Base-by-base conservation (phyloP, 2,888 invertebrate genomes). In the Eledona agricola region DNA sequence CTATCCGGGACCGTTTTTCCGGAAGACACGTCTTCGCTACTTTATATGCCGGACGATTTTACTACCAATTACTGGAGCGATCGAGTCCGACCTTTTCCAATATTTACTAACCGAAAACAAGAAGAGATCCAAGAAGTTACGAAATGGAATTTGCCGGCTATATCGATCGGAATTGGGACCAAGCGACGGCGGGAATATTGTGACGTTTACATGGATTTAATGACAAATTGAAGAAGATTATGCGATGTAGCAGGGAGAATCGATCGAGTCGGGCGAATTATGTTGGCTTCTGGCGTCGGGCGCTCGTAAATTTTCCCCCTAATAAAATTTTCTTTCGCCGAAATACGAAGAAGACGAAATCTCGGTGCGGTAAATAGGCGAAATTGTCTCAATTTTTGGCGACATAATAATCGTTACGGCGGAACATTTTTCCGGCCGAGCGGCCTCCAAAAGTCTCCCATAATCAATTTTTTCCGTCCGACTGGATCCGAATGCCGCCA, bases 251-350 rank as follows among this genome's bases (percentile, higher is more conserved):
- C 43, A 29, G 50, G 20, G 26, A 17, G 51, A 51, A 50, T 46
- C 46, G 51, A 46, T 51, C 45, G 20, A 25, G 50, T 16, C 38
- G 40, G 38, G 56, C 57, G 60, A 59, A 59, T 61, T 61, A 59
- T 54, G 57, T 59, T 59, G 60, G 59, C 57, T 61, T 61, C 59
- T 51, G 55, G 52, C 52, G 60, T 55, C 60, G 49, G 55, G 50
- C 37, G 58, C 51, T 60, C 60, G 60, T 61, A 61, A 61, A 61
- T 61, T 58, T 54, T n/a, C 43, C 51, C 57, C 38, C 51, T 62
- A 62, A 62, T 62, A 62, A 62, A 62, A 62, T 62, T 62, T 58
- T 50, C 61, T 51, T 51, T 47, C 51, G 45, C 37, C 23, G 45
- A 59, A 59, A 55, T 54, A 49, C 52, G 59, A 59, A 59, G 57